A percentile compares a stretch with the other conserved stretches of the same genome.
Conservation (phyloP, 2,888 invertebrate species). For the Ypsolopha sequella region DNA sequence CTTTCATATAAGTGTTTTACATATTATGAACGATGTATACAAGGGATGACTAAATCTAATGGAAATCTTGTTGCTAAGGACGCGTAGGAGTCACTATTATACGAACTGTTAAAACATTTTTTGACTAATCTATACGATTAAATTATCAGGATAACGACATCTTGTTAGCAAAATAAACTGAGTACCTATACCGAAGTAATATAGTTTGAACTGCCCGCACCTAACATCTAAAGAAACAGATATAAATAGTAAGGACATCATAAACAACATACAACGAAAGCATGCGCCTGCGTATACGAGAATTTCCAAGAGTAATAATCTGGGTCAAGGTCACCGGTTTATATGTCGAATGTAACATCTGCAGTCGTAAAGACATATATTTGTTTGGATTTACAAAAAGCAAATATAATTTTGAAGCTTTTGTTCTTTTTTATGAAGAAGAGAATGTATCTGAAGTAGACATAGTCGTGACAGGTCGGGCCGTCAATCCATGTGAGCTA, state of each 20-base stretch:
- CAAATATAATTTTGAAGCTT: slow-evolving; percentile 17
- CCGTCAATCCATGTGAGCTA: slow-evolving; percentile 63
- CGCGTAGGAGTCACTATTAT: no score
- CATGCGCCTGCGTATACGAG: slow-evolving; percentile 15
- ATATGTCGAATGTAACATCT: slow-evolving; percentile 8
- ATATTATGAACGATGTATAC: no score
- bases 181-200: neutral
- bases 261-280: slow-evolving; percentile 18
- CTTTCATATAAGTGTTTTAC: neutral
- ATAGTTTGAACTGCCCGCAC: neutral
- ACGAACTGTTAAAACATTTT: no score
- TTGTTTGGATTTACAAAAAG: no score
- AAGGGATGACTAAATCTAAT: no score
- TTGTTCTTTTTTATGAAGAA: slow-evolving; percentile 28
- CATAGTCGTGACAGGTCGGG: slow-evolving; percentile 47
- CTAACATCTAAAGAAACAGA: neutral
- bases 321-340: slow-evolving; percentile 60
- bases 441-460: slow-evolving; percentile 42
- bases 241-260: slow-evolving; percentile 15
- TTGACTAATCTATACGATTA: neutral
- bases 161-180: neutral
- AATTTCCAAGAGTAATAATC: slow-evolving; percentile 30
- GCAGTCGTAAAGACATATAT: neutral
- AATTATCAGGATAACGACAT: neutral
- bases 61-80: no score